Base-by-base conservation (phyloP, 1,140 invertebrate species). In the Spodoptera frugiperda region DNA sequence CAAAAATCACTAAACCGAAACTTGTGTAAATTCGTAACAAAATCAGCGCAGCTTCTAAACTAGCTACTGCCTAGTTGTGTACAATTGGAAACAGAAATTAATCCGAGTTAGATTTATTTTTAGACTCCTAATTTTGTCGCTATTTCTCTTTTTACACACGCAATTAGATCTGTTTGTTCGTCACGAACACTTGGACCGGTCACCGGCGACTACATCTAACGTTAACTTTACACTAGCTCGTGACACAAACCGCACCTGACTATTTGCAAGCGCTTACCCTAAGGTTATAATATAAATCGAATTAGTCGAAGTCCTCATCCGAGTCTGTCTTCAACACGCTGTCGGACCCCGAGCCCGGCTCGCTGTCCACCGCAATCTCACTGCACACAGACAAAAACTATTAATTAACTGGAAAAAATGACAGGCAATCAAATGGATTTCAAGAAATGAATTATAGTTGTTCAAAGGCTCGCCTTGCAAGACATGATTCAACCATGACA, bases 221-320 rank as follows among this genome's bases (percentile, higher is more conserved):
- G 17, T 46, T 59, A 30, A 14, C 19, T 17, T 55, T 57, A 33
- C 55, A 33, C 17, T 49, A 61, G 55, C 33, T 73, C 55, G 54
- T 73, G 55, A 73, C 68, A 46, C 71, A 73, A 54, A 73, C 55
- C 55, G 44, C 39, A 61, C 54, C 55, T 61, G 55, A n/a, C 39
- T 33, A 48, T 51, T 61, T 73, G 73, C 49, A 61, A 73, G 71
- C 72, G 65, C 77, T 78, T 81, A 81, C 10, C 33, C 77, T 81
- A 77, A 76, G 49, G 63, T 30, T 68, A 77, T 63, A n/a, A 39
- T 44, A 57, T 30, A 73, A 51, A 14, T 59, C n/a, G 15, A 74
- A 75, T 82, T 91, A 93, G 78, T 93, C 92, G 74, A 93, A 93
- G 81, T 93, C 91, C 80, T 93, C 92, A 74, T 93, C 92, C 10